Conservation (phyloP, 2,888 invertebrate species). For the Apomyelois bistriatella region DNA sequence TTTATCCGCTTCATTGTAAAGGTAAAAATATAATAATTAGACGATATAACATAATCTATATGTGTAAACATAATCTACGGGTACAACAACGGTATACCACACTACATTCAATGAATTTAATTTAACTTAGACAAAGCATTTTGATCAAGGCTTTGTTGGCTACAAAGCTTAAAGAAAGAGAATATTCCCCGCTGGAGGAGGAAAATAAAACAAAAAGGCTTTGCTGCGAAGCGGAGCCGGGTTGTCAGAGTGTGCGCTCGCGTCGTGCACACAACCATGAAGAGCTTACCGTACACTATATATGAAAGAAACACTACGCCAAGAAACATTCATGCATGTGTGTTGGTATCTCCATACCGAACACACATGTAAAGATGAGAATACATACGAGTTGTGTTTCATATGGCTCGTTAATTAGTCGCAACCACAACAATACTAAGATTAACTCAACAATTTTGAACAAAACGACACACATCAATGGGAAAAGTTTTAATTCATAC, state of each 20-base stretch:
- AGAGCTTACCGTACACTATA: slow-evolving; percentile 54
- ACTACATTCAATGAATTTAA: too few species aligned
- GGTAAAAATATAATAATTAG: too few species aligned
- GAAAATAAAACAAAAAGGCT: slow-evolving; percentile 76
- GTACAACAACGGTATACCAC: too few species aligned
- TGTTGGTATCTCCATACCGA: slow-evolving; percentile 24
- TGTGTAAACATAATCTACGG: too few species aligned
- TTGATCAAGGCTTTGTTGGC: slow-evolving; percentile 32
- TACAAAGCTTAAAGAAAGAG: slow-evolving; percentile 35
- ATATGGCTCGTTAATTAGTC: slow-evolving; percentile 1
- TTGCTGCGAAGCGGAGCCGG: slow-evolving; percentile 57
- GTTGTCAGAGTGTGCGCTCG: slow-evolving; percentile 50
- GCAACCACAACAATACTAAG: slow-evolving; percentile 7
- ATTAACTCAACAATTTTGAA: background rate
- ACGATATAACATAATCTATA: too few species aligned
- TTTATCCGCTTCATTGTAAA: too few species aligned
- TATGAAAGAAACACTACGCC: slow-evolving; percentile 56
- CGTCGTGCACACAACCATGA: slow-evolving; percentile 42
- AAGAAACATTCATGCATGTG: slow-evolving; percentile 37
- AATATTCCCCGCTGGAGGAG: slow-evolving; percentile 56
- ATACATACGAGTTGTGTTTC: slow-evolving; percentile 26
- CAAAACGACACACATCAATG: background rate
- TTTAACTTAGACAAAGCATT: slow-evolving; percentile 5
- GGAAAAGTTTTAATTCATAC: background rate
- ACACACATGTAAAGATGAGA: slow-evolving; percentile 30